These are phyloP conservation scores for Leptarthrus brevirostris DNA, from an alignment of 2,888 invertebrate genomes.

Conservation along the genomic window DNA sequence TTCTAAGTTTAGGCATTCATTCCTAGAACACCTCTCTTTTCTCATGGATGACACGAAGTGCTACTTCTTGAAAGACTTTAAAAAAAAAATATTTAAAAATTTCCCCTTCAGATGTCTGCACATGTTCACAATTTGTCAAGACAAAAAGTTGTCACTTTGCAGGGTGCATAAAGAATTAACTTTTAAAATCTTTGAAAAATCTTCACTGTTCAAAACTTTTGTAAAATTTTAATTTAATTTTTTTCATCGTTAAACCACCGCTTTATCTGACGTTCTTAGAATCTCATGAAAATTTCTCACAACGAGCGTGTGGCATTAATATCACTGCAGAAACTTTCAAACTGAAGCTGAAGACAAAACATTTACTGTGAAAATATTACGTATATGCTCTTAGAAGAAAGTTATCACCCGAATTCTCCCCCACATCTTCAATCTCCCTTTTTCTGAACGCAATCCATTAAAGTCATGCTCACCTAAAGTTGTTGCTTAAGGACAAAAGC, in stretches of 20 bases:
- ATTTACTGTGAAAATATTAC: not conserved
- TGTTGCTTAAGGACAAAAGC: slow-evolving; percentile 44
- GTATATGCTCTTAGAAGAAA: slow-evolving; percentile 5
- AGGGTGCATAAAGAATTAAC: no score
- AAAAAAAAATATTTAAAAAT: no score
- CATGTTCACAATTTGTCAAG: no score
- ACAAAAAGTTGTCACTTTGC: no score
- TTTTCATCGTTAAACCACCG: not conserved
- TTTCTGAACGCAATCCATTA: slow-evolving; percentile 46
- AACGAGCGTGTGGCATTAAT: not conserved
- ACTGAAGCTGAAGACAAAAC: not conserved
- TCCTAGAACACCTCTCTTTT: no score
- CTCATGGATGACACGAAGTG: no score
- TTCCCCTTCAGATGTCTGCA: no score
- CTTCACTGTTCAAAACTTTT: not conserved
- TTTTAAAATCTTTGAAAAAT: not conserved
- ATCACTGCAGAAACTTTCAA: not conserved
- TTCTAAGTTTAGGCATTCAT: no score
- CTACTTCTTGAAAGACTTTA: no score
- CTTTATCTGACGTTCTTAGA: not conserved
- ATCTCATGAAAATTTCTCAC: not conserved
- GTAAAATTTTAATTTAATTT: not conserved
- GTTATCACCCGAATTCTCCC: slow-evolving; percentile 41
- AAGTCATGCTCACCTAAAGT: slow-evolving; percentile 38
- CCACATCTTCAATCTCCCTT: slow-evolving; percentile 33